A percentile compares a stretch with the other conserved stretches of the same genome.
Conservation (phyloP, 2,797 vertebrate genomes). For the Myotis myotis region DNA sequence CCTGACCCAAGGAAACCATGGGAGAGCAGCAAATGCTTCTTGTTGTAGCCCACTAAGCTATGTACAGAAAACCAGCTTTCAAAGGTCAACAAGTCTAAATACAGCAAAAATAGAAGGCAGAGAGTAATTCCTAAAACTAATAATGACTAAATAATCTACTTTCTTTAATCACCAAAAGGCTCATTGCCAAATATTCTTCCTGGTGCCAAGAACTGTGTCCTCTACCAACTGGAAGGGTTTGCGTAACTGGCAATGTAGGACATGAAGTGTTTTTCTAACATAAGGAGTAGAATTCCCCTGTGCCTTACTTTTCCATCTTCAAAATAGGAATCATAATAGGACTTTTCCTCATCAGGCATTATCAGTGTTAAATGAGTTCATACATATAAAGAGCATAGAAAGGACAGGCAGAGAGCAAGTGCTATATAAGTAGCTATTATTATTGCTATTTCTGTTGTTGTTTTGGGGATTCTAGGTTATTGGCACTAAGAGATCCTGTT, state of each 20-base stretch:
- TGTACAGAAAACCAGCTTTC: conserved; percentile 41
- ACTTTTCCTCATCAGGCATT: neutral
- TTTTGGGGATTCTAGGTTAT: neutral
- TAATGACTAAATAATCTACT: conserved; percentile 11
- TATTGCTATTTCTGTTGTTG: neutral
- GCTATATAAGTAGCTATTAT: neutral
- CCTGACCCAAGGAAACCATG: neutral
- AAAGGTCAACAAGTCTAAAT: conserved; percentile 47
- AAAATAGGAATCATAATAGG: neutral
- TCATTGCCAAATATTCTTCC: neutral
- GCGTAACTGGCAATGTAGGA: neutral
- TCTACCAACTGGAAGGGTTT: neutral
- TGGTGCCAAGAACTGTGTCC: neutral
- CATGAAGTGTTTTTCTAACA: neutral
- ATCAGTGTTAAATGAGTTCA: neutral
- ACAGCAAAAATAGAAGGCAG: conserved; percentile 40
- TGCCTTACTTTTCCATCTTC: neutral
- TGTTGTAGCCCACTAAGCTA: neutral
- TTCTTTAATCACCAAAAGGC: conserved; percentile 48
- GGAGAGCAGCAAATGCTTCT: neutral
- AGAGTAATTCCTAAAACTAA: conserved; percentile 30
- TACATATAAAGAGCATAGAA: neutral
- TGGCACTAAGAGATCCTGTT: neutral
- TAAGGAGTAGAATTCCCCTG: neutral
- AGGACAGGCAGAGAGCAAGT: neutral